Conservation (phyloP, 92 coral and sea anemone species). For the Phenganax subtilis region DNA sequence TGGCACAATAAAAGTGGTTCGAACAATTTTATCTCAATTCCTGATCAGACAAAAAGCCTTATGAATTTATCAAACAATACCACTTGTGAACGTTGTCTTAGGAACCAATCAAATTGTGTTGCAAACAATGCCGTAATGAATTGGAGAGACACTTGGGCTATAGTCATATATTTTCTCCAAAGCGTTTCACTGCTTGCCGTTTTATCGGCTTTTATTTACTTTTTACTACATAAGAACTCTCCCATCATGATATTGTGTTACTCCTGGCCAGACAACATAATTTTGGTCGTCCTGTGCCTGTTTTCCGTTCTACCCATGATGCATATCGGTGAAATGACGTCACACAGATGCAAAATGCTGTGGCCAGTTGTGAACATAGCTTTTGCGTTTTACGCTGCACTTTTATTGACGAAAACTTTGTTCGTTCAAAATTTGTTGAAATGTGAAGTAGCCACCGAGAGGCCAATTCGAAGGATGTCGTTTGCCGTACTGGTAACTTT, state of each 20-base stretch:
- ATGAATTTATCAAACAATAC: slow-evolving; percentile 1
- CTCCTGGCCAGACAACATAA: slow-evolving; percentile 32
- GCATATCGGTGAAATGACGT: slow-evolving; percentile 29
- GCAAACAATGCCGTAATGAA: slow-evolving; percentile 8
- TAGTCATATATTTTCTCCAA: slow-evolving; percentile 13
- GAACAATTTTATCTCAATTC: not conserved
- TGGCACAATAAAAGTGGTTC: not conserved
- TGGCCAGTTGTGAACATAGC: slow-evolving; percentile 32
- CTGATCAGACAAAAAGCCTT: not conserved
- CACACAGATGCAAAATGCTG: not conserved
- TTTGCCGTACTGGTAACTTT: not conserved
- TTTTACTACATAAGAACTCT: slow-evolving; percentile 23
- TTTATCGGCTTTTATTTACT: slow-evolving; percentile 8
- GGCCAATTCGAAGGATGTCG: slow-evolving; percentile 10
- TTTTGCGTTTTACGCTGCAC: slow-evolving; percentile 20
- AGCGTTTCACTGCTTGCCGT: slow-evolving; percentile 1
- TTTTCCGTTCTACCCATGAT: slow-evolving; percentile 30
- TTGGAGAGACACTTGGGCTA: slow-evolving; percentile 23
- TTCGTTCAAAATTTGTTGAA: slow-evolving; percentile 37
- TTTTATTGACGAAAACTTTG: slow-evolving; percentile 27
- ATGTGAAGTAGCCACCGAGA: slow-evolving; percentile 40
- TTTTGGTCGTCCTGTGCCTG: slow-evolving; percentile 20
- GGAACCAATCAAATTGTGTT: slow-evolving; percentile 3
- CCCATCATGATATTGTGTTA: slow-evolving; percentile 40
- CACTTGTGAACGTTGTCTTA: not conserved